phyloP scores from a whole-genome alignment of 2,888 invertebrate species.

The Drosophila meridionalis region DNA sequence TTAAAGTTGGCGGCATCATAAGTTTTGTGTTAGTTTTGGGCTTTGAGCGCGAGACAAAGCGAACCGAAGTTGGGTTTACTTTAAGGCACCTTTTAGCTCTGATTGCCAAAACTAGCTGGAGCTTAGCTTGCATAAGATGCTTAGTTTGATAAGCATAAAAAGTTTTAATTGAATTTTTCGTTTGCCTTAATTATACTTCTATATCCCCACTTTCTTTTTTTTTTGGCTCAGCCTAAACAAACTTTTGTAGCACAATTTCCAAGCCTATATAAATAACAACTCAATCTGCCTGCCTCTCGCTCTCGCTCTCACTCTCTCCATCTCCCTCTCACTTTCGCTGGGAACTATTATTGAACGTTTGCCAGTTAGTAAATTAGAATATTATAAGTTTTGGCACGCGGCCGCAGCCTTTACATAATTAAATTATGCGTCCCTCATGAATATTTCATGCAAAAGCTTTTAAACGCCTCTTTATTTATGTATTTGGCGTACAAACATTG shows the following conservation, averaged over 20 bases:
- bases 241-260: constrained; percentile 36
- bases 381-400: constrained; percentile 76
- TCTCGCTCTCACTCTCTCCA: background rate
- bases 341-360: constrained; percentile 70
- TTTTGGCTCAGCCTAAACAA: constrained; percentile 47
- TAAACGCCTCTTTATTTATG: constrained; percentile 72
- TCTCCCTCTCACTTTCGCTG: constrained; percentile 2
- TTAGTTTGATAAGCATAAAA: constrained; percentile 49
- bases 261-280: constrained; percentile 49
- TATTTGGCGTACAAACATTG: constrained; percentile 58
- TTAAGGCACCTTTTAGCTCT: constrained; percentile 32
- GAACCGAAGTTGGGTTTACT: constrained; percentile 3
- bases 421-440: constrained; percentile 68
- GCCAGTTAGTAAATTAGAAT: constrained; percentile 75
- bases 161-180: constrained; percentile 67
- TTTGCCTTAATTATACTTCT: constrained; percentile 48
- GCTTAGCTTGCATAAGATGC: constrained; percentile 29
- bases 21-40: constrained; percentile 29
- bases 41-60: constrained; percentile 1
- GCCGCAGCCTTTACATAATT: constrained; percentile 72
- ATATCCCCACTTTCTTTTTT: background rate
- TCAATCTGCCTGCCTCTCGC: constrained; percentile 14
- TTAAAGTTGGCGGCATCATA: constrained; percentile 51
- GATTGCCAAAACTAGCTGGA: constrained; percentile 44
- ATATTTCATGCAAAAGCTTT: constrained; percentile 73